phyloP scores from a whole-genome alignment of 1,140 invertebrate species.

The Drosophila sucinea region DNA sequence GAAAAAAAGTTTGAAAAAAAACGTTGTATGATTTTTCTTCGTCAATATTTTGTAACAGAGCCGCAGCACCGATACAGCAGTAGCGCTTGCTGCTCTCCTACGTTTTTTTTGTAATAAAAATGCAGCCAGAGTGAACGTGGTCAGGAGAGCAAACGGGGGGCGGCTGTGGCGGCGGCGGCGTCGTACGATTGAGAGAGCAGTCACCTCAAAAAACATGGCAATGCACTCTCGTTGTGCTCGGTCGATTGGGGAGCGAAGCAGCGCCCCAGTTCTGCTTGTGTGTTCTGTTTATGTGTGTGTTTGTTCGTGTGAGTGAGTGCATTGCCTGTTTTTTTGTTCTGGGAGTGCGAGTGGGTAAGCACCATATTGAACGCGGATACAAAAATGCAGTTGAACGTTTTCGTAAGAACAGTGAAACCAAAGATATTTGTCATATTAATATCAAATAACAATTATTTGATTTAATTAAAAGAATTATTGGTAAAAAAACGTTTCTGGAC shows the following conservation, averaged over 20 bases:
- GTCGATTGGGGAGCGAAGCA: conserved; percentile 15
- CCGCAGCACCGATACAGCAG: conserved; percentile 59
- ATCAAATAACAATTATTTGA: background rate
- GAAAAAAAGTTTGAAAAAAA: conserved; percentile 81
- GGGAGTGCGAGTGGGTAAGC: conserved; percentile 24
- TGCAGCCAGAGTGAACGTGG: conserved; percentile 43
- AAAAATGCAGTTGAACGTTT: conserved; percentile 50
- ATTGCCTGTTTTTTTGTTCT: conserved; percentile 32
- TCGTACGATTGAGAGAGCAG: conserved; percentile 17
- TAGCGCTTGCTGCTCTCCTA: conserved; percentile 33
- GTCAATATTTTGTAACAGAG: conserved; percentile 83
- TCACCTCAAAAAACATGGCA: conserved; percentile 29
- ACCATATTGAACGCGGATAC: conserved; percentile 15
- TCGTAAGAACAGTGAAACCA: conserved; percentile 38
- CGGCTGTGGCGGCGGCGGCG: no score
- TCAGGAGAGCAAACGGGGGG: conserved; percentile 25
- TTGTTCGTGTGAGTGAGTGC: conserved; percentile 23
- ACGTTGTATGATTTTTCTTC: conserved; percentile 83
- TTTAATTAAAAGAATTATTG: no score
- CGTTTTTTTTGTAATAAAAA: conserved; percentile 70
- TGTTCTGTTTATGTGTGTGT: conserved; percentile 18
- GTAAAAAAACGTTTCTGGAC: no score
- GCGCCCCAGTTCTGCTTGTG: conserved; percentile 24
- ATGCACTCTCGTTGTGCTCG: conserved; percentile 36
- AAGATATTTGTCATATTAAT: background rate